Conservation (phyloP, 2,797 vertebrate species). For the Staurois parvus region DNA sequence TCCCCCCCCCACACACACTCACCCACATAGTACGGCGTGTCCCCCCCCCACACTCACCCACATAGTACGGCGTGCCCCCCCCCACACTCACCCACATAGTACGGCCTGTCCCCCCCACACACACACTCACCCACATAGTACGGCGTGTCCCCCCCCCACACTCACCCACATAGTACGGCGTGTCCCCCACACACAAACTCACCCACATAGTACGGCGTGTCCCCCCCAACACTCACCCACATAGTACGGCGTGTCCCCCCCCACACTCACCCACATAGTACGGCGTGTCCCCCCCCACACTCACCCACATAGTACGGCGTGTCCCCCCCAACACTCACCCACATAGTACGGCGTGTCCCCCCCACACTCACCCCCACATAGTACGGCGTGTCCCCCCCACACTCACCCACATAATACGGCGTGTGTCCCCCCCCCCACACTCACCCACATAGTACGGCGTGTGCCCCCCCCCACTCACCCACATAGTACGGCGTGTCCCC, state of each 20-base stretch:
- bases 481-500: conserved; percentile 94
- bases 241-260: conserved; percentile 90
- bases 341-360: conserved; percentile 95
- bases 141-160: conserved; percentile 78
- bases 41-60: conserved; percentile 80
- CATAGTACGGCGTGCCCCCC: conserved; percentile 90
- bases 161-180: conserved; percentile 98
- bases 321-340: conserved; percentile 80
- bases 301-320: conserved; percentile 98
- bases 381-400: conserved; percentile 84
- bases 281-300: conserved; percentile 80
- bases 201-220: conserved; percentile 99
- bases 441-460: conserved; percentile 98
- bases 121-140: conserved; percentile 94
- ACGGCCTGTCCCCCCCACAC: conserved; percentile 83
- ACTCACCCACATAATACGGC: conserved; percentile 97
- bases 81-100: conserved; percentile 92
- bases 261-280: conserved; percentile 94
- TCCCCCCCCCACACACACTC: conserved; percentile 71
- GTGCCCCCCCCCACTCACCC: conserved; percentile 80
- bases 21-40: conserved; percentile 99
- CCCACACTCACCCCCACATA: conserved; percentile 91
- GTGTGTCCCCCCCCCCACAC: conserved; percentile 77
- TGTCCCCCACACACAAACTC: conserved; percentile 74
- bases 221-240: conserved; percentile 83